Conservation (phyloP, 2,113 vertebrate genomes). For the Sigmodon hispidus region DNA sequence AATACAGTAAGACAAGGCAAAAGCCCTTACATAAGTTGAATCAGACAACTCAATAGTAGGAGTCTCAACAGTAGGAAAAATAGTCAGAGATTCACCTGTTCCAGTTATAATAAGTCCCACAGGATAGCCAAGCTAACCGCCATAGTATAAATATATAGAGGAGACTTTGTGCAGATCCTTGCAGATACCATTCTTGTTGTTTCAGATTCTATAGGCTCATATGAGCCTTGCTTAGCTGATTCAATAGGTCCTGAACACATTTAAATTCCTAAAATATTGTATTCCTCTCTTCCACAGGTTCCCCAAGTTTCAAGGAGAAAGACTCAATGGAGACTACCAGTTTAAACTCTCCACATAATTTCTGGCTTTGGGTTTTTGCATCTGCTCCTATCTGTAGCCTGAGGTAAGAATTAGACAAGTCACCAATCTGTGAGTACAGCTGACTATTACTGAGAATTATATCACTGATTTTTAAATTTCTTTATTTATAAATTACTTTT, state of each 20-base stretch:
- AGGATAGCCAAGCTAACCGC: background rate
- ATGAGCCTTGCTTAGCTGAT: background rate
- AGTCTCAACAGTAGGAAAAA: background rate
- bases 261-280: background rate
- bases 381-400: background rate
- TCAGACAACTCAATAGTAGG: background rate
- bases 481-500: background rate
- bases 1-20: background rate
- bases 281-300: background rate
- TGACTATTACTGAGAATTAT: background rate
- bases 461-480: background rate
- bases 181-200: rapidly evolving
- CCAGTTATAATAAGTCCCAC: background rate
- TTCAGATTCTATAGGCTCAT: background rate
- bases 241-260: background rate
- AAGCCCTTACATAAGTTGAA: background rate
- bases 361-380: background rate
- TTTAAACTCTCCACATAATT: background rate
- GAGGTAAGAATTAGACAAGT: background rate
- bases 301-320: background rate
- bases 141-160: background rate
- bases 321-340: background rate
- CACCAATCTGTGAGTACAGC: background rate
- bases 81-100: background rate
- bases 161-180: background rate